Evolutionary conservation across 2,797 vertebrate genomes (phyloP).

Genomic region (Galagoides demidoff): DNA sequence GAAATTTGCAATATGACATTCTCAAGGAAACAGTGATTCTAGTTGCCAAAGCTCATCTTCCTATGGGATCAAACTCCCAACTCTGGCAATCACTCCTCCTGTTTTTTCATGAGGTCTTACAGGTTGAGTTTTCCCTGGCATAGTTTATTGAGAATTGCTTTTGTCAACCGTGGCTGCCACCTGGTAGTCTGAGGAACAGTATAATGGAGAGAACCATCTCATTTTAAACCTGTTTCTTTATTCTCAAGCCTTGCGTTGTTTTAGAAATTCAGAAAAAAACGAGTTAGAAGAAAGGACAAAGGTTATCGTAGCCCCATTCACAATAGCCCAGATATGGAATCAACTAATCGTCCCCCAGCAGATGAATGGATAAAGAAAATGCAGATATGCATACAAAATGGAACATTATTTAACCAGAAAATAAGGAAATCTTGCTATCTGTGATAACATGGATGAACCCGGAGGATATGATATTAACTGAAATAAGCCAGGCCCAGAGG

Average conservation of each 20-base stretch:
- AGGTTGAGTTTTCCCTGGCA: accelerated
- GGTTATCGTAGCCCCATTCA: not conserved
- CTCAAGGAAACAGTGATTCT: not conserved
- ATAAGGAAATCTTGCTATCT: not conserved
- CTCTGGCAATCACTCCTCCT: not conserved
- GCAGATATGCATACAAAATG: not conserved
- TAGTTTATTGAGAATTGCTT: not conserved
- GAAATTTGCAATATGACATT: not conserved
- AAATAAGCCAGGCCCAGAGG: not conserved
- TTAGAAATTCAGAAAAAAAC: conserved; percentile 65
- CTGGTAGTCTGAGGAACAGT: not conserved
- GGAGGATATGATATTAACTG: not conserved
- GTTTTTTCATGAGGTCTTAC: not conserved
- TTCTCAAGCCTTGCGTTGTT: conserved; percentile 73
- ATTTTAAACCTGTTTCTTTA: conserved; percentile 78
- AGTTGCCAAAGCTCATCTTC: not conserved
- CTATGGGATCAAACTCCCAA: not conserved
- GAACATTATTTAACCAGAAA: not conserved
- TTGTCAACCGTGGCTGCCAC: no score
- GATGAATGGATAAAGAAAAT: not conserved
- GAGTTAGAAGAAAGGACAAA: conserved; percentile 63
- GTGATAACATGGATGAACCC: not conserved
- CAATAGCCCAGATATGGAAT: not conserved
- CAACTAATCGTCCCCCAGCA: not conserved
- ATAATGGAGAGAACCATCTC: conserved; percentile 27